Base-by-base conservation (phyloP, 2,797 vertebrate species). In the Enoplosus armatus region DNA sequence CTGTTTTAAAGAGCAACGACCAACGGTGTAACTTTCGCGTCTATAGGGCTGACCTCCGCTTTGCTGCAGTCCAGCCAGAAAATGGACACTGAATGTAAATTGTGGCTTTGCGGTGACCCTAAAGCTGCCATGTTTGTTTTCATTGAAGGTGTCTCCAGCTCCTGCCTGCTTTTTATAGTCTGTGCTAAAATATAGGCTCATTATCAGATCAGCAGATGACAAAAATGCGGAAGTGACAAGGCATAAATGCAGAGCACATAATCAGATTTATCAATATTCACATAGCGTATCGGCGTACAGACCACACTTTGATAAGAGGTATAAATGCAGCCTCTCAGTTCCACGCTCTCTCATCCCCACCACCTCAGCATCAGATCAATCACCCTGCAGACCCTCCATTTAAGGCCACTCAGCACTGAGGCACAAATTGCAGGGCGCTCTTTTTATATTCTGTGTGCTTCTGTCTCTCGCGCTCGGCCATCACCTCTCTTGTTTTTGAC, bases 321-420 rank as follows among this genome's bases (percentile, higher is more conserved):
- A 1, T 69, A 37, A 77, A 33, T 64, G 53, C 20, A 62, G 35
- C 24, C 45, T 48, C 8, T 58, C 29, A 45, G 12, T 47, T 11
- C 24, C 8, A 22, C 50, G 60, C 8, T 11, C 16, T 33, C 22
- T 51, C 60, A 50, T 60, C 64, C 27, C 12, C 48, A 20, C 35
- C 6, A 10, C 12, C 59, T 51, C 59, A 3, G 24, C 35, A 65
- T 68, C 15, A 11, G 37, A 60, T 63, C 6, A 11, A 69, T 75
- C 35, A 12, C n/a, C 67, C 58, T 24, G 31, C 69, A 79, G 33
- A 56, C 39, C 27, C 47, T 58, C 58, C 53, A 72, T 74, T 77
- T 77, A 72, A 45, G 26, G 41, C 47, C 15, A 72, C 79, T 76
- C 68, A 53, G 76, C 39, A 26, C 53, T 3, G 14, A 10, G 50